phyloP scores from a whole-genome alignment of 1,140 invertebrate species.

The Bombus pascuorum region DNA sequence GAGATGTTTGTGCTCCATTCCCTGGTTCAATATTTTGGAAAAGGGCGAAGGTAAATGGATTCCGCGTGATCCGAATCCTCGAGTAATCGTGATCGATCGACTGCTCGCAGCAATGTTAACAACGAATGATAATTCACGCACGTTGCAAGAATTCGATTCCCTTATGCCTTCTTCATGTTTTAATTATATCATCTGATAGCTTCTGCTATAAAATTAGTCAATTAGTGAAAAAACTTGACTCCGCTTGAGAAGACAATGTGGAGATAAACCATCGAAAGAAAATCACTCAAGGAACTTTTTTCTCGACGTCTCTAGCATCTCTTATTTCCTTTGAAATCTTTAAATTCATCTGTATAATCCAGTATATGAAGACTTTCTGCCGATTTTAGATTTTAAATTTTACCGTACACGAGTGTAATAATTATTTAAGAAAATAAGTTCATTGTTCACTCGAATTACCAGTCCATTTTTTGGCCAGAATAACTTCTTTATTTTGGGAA shows the following conservation, averaged over 20 bases:
- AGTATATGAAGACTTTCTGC: not conserved
- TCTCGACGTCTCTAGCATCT: not conserved
- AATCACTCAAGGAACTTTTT: no score
- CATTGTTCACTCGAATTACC: no score
- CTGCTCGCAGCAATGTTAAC: no score
- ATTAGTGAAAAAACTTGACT: not conserved
- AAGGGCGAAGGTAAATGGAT: not conserved
- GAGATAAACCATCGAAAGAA: not conserved
- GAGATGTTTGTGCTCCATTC: no score
- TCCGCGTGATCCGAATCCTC: not conserved
- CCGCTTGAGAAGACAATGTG: not conserved
- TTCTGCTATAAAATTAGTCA: conserved; percentile 6
- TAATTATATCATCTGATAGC: not conserved
- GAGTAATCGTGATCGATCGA: not conserved
- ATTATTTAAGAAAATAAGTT: no score
- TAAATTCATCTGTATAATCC: not conserved
- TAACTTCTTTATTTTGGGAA: no score
- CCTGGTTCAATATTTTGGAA: not conserved
- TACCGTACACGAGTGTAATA: no score
- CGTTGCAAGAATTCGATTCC: not conserved
- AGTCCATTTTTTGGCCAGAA: no score
- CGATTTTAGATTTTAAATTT: not conserved
- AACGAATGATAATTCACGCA: not conserved
- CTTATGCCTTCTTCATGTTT: not conserved
- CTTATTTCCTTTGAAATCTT: not conserved